Evolutionary conservation across 1,140 invertebrate species (phyloP).

Genomic region (Eueides isabella): DNA sequence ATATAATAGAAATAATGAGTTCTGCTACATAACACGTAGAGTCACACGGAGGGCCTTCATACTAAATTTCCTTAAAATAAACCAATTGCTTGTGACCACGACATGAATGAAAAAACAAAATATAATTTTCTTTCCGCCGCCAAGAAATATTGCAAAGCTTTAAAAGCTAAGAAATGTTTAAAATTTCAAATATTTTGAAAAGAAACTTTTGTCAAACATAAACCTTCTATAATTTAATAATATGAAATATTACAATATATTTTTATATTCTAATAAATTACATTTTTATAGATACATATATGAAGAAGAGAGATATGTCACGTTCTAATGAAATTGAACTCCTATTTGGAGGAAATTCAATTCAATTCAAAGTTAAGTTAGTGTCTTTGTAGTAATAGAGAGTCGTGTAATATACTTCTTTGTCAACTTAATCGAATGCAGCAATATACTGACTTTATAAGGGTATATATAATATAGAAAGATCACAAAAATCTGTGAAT

Average conservation of each 20-base stretch:
- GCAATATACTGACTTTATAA: neutral
- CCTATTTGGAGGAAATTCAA: neutral
- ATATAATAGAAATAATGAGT: no score
- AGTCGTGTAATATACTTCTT: neutral
- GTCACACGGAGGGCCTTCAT: no score
- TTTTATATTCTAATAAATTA: neutral
- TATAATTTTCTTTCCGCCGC: neutral
- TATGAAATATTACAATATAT: neutral
- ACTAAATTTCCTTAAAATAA: no score
- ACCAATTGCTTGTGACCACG: neutral
- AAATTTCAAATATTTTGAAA: neutral
- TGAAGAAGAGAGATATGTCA: neutral
- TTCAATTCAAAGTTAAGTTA: neutral
- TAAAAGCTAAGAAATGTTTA: neutral
- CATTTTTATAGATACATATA: no score
- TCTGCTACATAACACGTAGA: no score
- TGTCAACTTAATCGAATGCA: neutral
- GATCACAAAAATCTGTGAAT: no score
- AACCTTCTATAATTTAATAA: neutral
- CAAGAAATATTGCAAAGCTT: neutral
- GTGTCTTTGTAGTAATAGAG: neutral
- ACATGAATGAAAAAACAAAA: neutral
- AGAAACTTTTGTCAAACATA: neutral
- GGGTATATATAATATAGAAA: no score
- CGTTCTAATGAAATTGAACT: conserved; percentile 1